phyloP scores from a whole-genome alignment of 2,888 invertebrate species.

The Drosophila neoperkinsi region DNA sequence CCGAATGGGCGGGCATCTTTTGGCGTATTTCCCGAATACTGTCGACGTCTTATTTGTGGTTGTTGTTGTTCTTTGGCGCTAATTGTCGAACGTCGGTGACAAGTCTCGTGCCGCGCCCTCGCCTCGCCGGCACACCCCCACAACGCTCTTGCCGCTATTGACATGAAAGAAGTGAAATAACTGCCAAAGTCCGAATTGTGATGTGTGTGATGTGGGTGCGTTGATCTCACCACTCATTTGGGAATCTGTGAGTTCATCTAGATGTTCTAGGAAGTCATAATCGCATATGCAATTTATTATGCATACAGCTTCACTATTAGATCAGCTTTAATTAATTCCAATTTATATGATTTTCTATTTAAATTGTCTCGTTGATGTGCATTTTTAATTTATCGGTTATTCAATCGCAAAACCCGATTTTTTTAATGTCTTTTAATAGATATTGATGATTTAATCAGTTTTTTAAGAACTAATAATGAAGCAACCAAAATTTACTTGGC shows the following conservation, averaged over 20 bases:
- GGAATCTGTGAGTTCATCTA: slow-evolving; percentile 51
- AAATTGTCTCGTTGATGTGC: slow-evolving; percentile 48
- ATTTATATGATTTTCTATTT: slow-evolving; percentile 61
- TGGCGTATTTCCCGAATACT: slow-evolving; percentile 50
- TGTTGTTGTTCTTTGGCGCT: slow-evolving; percentile 57
- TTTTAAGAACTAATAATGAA: not conserved
- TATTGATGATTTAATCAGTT: not conserved
- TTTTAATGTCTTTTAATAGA: not conserved
- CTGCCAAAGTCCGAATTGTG: slow-evolving; percentile 30
- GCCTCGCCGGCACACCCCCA: slow-evolving; percentile 24
- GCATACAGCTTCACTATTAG: slow-evolving; percentile 48
- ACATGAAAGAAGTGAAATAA: slow-evolving; percentile 39
- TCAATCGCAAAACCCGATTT: slow-evolving; percentile 18
- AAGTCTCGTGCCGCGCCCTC: slow-evolving; percentile 59
- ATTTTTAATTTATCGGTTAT: slow-evolving; percentile 26
- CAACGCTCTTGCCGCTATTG: slow-evolving; percentile 4
- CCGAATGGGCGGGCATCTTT: slow-evolving; percentile 30
- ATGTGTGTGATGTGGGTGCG: slow-evolving; percentile 69
- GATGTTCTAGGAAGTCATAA: slow-evolving; percentile 66
- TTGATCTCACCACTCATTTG: slow-evolving; percentile 62
- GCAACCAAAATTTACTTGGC: not conserved
- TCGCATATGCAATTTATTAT: slow-evolving; percentile 68
- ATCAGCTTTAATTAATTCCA: slow-evolving; percentile 59
- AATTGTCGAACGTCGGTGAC: slow-evolving; percentile 69
- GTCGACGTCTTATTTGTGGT: slow-evolving; percentile 26